Percentiles rank a stretch among this genome's conserved stretches.
phyloP scores from a whole-genome alignment of 2,113 vertebrate species.

The Toxotes jaculatrix region DNA sequence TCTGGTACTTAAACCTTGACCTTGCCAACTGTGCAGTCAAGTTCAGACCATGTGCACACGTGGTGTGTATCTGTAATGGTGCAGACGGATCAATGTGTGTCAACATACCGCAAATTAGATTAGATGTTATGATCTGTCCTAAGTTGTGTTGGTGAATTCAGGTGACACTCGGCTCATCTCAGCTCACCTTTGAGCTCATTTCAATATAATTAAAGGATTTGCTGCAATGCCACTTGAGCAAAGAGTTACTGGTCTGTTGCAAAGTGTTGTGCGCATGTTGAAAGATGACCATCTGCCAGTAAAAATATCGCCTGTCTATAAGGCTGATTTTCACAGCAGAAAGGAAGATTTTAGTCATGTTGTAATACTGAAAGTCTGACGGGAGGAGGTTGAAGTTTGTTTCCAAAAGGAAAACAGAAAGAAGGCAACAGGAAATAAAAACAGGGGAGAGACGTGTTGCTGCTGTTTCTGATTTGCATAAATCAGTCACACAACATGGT shows the following conservation, averaged over 20 bases:
- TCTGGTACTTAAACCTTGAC: constrained; percentile 35
- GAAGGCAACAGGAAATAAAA: not conserved
- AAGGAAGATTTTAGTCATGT: not conserved
- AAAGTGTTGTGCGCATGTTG: not conserved
- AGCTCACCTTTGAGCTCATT: constrained; percentile 25
- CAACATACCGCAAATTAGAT: constrained; percentile 65
- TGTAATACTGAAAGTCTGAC: not conserved
- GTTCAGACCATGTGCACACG: constrained; percentile 19
- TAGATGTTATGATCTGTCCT: not conserved
- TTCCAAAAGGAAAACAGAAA: not conserved
- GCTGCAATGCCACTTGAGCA: not conserved
- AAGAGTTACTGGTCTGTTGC: not conserved
- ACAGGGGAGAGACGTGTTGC: not conserved
- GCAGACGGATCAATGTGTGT: constrained; percentile 56
- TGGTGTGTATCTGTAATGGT: not conserved
- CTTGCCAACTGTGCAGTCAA: constrained; percentile 51
- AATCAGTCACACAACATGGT: not conserved
- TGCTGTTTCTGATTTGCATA: not conserved
- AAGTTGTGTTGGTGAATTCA: constrained; percentile 19
- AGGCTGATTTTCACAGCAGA: not conserved
- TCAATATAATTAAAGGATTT: not conserved
- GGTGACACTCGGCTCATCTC: not conserved
- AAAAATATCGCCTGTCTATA: not conserved
- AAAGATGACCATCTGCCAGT: not conserved
- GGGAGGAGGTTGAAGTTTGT: not conserved